Evolutionary conservation across 2,797 vertebrate genomes (phyloP).

Genomic region (Sandelia bainsii): DNA sequence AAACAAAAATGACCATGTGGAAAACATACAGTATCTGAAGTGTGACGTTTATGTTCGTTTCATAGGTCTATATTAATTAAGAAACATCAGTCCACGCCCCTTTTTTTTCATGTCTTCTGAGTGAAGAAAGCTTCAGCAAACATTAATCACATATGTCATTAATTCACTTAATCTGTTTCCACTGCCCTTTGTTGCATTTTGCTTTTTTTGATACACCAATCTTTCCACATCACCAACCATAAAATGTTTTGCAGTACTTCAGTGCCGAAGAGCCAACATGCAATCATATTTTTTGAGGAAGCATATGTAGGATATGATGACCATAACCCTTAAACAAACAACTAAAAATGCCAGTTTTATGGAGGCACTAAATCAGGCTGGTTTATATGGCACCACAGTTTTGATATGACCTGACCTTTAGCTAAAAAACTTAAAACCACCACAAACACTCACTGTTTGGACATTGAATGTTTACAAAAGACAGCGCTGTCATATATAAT

Average conservation of each 20-base stretch:
- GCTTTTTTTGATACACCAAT: neutral
- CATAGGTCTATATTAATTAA: neutral
- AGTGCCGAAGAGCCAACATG: neutral
- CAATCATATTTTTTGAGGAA: neutral
- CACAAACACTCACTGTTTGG: slow-evolving; percentile 19
- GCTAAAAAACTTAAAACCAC: slow-evolving; percentile 15
- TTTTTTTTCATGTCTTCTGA: neutral
- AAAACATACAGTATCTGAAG: neutral
- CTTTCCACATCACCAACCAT: neutral
- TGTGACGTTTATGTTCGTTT: neutral
- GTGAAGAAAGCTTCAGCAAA: neutral
- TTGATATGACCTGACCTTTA: slow-evolving; percentile 28
- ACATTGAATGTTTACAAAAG: slow-evolving; percentile 9
- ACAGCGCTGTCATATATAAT: slow-evolving; percentile 10
- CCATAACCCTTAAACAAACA: neutral
- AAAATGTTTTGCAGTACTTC: neutral
- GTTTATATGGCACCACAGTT: slow-evolving; percentile 15
- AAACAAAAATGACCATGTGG: neutral
- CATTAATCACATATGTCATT: neutral
- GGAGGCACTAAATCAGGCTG: slow-evolving; percentile 1
- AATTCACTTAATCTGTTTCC: neutral
- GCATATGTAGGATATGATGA: neutral
- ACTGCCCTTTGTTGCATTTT: neutral
- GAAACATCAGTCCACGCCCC: neutral
- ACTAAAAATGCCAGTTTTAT: neutral